These are phyloP conservation scores for Piliocolobus tephrosceles DNA, from an alignment of 2,113 vertebrate species.

Conservation along the genomic window DNA sequence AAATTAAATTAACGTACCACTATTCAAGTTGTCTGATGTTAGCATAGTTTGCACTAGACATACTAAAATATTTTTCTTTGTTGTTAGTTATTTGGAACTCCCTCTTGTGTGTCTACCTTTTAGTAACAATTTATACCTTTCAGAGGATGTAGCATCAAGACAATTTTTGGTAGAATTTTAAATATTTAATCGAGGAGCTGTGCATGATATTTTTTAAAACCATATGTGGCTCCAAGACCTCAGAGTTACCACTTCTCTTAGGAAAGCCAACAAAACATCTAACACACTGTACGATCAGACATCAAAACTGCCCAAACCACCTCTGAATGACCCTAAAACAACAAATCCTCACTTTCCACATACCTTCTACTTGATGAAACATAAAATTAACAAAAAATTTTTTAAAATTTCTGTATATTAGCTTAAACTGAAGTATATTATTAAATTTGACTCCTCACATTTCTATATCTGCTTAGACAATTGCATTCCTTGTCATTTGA, in stretches of 20 bases:
- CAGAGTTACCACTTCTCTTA: slow-evolving; percentile 18
- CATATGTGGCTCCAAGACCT: neutral
- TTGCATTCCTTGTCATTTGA: slow-evolving; percentile 12
- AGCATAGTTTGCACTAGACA: neutral
- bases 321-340: neutral
- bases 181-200: slow-evolving; percentile 42
- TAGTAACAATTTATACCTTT: slow-evolving; percentile 33
- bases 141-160: slow-evolving; percentile 2
- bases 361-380: slow-evolving; percentile 31
- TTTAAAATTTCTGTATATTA: neutral
- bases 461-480: slow-evolving; percentile 8
- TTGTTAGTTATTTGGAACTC: slow-evolving; percentile 24
- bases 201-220: slow-evolving; percentile 27
- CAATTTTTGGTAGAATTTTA: slow-evolving; percentile 8
- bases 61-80: neutral
- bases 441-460: neutral
- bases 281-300: neutral
- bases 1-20: neutral
- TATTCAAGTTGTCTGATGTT: slow-evolving; percentile 10
- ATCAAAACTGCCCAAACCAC: neutral
- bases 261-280: slow-evolving; percentile 25
- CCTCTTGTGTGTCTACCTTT: slow-evolving; percentile 48
- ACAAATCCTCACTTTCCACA: slow-evolving; percentile 23
- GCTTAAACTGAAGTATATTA: slow-evolving; percentile 41
- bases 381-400: neutral